Conservation (phyloP, 2,888 invertebrate genomes). For the Tromatobia lineatoria region DNA sequence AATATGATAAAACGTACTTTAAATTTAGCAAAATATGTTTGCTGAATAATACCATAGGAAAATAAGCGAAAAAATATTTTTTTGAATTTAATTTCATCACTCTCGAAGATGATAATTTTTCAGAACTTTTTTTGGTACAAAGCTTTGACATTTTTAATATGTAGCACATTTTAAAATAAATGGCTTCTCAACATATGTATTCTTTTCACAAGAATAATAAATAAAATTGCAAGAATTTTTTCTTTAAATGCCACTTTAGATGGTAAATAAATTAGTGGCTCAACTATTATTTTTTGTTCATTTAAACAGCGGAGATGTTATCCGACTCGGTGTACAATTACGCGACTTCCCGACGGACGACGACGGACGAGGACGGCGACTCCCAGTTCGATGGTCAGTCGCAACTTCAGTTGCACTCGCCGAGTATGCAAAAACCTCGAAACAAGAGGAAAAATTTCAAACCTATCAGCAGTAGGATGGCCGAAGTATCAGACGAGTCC, state of each 20-base stretch:
- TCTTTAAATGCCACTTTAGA: slow-evolving; percentile 32
- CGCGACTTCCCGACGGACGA: slow-evolving; percentile 82
- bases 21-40: too few species aligned
- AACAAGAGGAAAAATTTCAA: slow-evolving; percentile 87
- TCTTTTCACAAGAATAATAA: neutral
- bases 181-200: too few species aligned
- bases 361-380: slow-evolving; percentile 83
- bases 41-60: neutral
- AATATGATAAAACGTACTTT: too few species aligned
- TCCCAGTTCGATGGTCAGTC: slow-evolving; percentile 82
- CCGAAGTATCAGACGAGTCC: slow-evolving; percentile 84
- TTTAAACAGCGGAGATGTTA: slow-evolving; percentile 85
- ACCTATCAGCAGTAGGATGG: slow-evolving; percentile 85
- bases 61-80: slow-evolving; percentile 25
- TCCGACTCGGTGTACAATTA: slow-evolving; percentile 85
- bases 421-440: slow-evolving; percentile 82
- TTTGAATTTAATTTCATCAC: too few species aligned
- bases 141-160: too few species aligned
- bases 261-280: neutral
- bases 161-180: too few species aligned
- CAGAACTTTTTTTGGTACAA: too few species aligned
- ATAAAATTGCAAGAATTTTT: slow-evolving; percentile 14
- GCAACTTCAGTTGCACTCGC: slow-evolving; percentile 76
- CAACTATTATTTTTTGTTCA: neutral
- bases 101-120: too few species aligned